Evolutionary conservation across 2,888 invertebrate species (phyloP).

Genomic region (Microctonus hyperodae): DNA sequence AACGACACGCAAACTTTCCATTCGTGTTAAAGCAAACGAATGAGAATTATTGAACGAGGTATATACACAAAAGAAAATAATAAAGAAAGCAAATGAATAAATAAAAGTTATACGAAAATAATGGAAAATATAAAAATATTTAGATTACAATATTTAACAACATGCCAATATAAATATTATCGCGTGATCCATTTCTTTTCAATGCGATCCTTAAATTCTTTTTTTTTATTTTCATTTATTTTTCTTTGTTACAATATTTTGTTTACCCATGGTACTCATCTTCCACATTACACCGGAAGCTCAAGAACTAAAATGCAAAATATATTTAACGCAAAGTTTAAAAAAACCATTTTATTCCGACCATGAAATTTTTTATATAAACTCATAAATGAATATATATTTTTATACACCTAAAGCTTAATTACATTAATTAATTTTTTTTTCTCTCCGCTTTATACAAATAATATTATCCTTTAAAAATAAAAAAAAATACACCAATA

Average conservation of each 20-base stretch:
- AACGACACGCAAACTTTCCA: slow-evolving; percentile 29
- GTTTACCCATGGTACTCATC: neutral
- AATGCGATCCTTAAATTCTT: slow-evolving; percentile 3
- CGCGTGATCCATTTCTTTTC: slow-evolving; percentile 29
- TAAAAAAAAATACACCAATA: neutral
- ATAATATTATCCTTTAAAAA: neutral
- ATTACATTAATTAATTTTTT: neutral
- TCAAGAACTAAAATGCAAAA: slow-evolving; percentile 17
- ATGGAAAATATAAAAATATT: slow-evolving; percentile 8
- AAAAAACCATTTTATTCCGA: no score
- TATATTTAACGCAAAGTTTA: no score
- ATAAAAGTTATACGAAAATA: slow-evolving; percentile 8
- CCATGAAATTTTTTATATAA: neutral
- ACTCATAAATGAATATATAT: no score
- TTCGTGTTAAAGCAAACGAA: slow-evolving; percentile 21
- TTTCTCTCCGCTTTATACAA: neutral
- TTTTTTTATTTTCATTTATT: neutral
- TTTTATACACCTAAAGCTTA: no score
- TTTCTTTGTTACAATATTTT: slow-evolving; percentile 7
- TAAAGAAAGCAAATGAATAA: slow-evolving; percentile 9
- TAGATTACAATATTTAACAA: slow-evolving; percentile 1
- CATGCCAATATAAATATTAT: slow-evolving; percentile 16
- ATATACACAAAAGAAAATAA: slow-evolving; percentile 7
- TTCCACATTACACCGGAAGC: slow-evolving; percentile 26
- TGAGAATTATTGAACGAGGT: slow-evolving; percentile 9